Evolutionary conservation across 2,113 vertebrate species (phyloP).

Genomic region (Numida meleagris): DNA sequence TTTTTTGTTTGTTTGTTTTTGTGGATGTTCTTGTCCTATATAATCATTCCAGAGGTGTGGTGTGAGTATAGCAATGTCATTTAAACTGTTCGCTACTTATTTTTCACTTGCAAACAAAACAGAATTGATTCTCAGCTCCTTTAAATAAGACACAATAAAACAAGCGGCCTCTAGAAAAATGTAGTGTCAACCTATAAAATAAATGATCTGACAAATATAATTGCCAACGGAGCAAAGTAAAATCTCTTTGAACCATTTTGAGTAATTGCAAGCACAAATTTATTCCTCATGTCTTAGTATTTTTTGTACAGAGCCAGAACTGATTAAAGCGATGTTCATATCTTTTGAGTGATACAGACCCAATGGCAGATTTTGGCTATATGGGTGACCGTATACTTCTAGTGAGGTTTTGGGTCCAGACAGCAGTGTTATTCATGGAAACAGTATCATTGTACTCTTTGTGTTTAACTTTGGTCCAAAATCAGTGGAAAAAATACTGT

Average conservation of each 20-base stretch:
- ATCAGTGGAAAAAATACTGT: background rate
- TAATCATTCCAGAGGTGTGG: background rate
- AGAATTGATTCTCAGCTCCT: background rate
- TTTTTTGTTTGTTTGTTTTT: background rate
- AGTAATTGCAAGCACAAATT: background rate
- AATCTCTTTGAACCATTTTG: background rate
- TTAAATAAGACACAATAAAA: background rate
- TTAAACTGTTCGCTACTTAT: background rate
- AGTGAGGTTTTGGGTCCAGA: background rate
- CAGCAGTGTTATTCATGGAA: background rate
- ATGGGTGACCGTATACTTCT: background rate
- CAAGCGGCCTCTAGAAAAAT: background rate
- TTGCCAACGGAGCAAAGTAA: background rate
- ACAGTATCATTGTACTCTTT: background rate
- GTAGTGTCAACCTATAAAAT: background rate
- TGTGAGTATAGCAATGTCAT: background rate
- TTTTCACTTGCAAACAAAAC: background rate
- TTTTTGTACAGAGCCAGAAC: background rate
- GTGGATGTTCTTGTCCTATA: background rate
- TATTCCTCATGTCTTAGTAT: background rate
- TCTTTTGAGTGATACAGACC: background rate
- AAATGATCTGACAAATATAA: background rate
- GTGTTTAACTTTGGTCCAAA: background rate
- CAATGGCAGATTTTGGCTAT: background rate
- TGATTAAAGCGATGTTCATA: background rate